Base-by-base conservation (phyloP, 1,140 invertebrate genomes). In the Drosophila kepulauana region DNA sequence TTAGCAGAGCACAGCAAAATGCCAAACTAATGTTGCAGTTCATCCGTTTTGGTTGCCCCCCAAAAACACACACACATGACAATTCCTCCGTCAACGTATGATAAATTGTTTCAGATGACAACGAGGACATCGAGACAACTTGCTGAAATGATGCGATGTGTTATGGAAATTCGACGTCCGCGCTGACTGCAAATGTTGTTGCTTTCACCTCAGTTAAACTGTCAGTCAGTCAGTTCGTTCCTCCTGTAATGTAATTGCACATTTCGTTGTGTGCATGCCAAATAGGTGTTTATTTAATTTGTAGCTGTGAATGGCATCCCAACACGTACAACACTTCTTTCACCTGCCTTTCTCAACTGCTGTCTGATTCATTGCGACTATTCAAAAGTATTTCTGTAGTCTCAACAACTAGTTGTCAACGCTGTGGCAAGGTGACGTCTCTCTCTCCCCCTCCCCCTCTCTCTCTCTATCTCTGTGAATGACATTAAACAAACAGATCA, bases 241-340 rank as follows among this genome's bases (percentile, higher is more conserved):
- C 8, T 8, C 7, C 8, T 38, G 73, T 88, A 84, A 87, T 87
- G 78, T 87, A 87, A 87, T 87, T 87, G 80, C 84, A 88, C 79
- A 88, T 71, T 87, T 74, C 72, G 69, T 73, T 82, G 77, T 77
- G 33, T 82, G 76, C 81, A 88, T 82, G 80, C 75, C 33, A 86
- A 87, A 71, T 74, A 88, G 84, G 84, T 88, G 84, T 88, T 88
- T 87, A 87, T 87, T 87, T 88, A 87, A 87, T 88, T 87, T 88
- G 77, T 69, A 54, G 45, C 68, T 70, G 65, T 79, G 77, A 71
- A 72, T 79, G 54, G 51, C 59, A 58, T 16, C 57, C 33, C 35
- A 11, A n/a, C 15, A 64, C 48, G 49, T 52, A 43, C 20, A 25
- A 25, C 20, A 25, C 16, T 49, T 63, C 75, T 25, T 59, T 64